Percentiles rank a stretch among this genome's conserved stretches.
These are phyloP conservation scores for Amblyopsis hoosieri DNA, from an alignment of 2,797 vertebrate genomes.

Conservation along the genomic window DNA sequence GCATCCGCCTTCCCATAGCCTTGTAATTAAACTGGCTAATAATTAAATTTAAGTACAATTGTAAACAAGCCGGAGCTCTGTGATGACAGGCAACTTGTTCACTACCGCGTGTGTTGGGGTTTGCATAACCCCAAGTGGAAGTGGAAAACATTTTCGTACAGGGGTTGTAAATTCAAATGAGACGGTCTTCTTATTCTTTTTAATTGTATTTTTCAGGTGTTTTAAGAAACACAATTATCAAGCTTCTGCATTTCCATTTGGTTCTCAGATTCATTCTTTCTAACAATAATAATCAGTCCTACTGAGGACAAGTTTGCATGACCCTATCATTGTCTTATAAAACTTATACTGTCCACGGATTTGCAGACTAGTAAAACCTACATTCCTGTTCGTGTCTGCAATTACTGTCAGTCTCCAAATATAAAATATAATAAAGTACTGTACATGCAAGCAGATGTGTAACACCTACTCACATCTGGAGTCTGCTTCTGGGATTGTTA, in stretches of 20 bases:
- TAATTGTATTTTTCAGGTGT: neutral
- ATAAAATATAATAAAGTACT: neutral
- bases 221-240: neutral
- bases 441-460: neutral
- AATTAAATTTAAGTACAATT: constrained; percentile 51
- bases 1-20: constrained; percentile 49
- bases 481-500: neutral
- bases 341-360: neutral
- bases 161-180: too few relatives aligned
- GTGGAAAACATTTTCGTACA: too few relatives aligned
- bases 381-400: neutral
- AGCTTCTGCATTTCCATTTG: neutral
- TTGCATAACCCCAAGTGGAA: neutral
- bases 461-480: neutral
- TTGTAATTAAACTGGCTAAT: constrained; percentile 38
- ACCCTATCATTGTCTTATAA: neutral
- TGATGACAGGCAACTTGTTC: constrained; percentile 30
- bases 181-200: too few relatives aligned
- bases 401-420: neutral
- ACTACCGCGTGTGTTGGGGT: constrained; percentile 9
- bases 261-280: neutral
- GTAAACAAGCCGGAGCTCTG: constrained; percentile 39
- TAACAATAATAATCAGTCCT: neutral
- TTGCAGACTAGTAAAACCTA: neutral
- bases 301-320: neutral